Evolutionary conservation across 1,140 invertebrate species (phyloP).

Genomic region (Hypsibius dujardini): DNA sequence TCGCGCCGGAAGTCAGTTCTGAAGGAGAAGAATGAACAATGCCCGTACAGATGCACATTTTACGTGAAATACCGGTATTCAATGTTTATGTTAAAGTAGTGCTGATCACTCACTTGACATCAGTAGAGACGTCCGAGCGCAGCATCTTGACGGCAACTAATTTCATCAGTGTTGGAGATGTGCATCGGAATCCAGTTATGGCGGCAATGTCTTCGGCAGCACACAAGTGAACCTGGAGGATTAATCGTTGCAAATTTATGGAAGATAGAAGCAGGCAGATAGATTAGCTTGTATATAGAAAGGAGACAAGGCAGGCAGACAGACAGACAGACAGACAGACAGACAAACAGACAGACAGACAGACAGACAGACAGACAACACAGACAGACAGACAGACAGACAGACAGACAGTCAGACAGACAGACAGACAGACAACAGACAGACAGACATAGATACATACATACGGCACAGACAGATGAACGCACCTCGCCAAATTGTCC

Average conservation of each 20-base stretch:
- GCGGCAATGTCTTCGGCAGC: conserved; percentile 64
- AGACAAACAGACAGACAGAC: too few relatives aligned
- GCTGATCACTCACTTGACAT: conserved; percentile 47
- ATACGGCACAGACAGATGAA: too few relatives aligned
- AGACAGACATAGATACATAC: too few relatives aligned
- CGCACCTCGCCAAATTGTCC: conserved; percentile 62
- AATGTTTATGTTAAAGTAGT: not conserved
- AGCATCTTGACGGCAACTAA: conserved; percentile 59
- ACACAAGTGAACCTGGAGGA: conserved; percentile 55
- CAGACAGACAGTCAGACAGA: too few relatives aligned
- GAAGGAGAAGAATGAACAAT: conserved; percentile 21
- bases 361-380: too few relatives aligned
- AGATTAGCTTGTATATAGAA: conserved; percentile 16
- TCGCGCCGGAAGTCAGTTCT: conserved; percentile 75
- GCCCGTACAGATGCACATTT: not conserved
- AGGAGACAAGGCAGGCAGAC: too few relatives aligned
- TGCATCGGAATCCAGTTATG: conserved; percentile 38
- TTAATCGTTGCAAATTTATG: conserved; percentile 25
- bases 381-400: too few relatives aligned
- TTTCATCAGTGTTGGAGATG: conserved; percentile 19
- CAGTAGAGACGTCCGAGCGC: conserved; percentile 49
- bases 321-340: too few relatives aligned
- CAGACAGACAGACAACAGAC: too few relatives aligned
- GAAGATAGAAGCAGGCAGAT: conserved; percentile 2
- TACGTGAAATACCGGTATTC: not conserved